Conservation (phyloP, 2,888 invertebrate species). For the Drosophila pseudotalamancana region DNA sequence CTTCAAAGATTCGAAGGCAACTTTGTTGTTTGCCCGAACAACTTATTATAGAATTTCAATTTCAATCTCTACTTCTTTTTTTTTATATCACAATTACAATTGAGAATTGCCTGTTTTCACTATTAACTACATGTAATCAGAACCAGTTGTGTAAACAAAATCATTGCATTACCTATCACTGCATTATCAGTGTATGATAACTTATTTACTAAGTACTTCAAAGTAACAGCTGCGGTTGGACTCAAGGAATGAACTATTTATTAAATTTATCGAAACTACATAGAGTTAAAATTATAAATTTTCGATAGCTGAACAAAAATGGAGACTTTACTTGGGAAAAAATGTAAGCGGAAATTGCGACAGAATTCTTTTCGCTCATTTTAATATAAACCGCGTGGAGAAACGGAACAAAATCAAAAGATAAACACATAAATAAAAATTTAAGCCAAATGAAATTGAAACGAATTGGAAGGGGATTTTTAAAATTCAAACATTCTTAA, state of each 20-base stretch:
- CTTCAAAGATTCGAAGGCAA: conserved; percentile 60
- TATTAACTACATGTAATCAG: conserved; percentile 18
- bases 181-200: conserved; percentile 44
- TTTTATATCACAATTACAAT: conserved; percentile 12
- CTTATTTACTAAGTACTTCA: conserved; percentile 71
- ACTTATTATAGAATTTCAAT: conserved; percentile 19
- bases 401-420: conserved; percentile 55
- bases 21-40: conserved; percentile 53
- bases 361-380: conserved; percentile 65
- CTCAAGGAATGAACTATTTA: conserved; percentile 20
- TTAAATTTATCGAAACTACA: conserved; percentile 36
- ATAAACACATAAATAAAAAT: conserved; percentile 70
- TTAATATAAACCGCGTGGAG: conserved; percentile 39
- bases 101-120: conserved; percentile 9
- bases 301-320: conserved; percentile 47
- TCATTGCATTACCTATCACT: conserved; percentile 48
- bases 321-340: conserved; percentile 1
- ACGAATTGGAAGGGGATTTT: conserved; percentile 29
- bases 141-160: conserved; percentile 54
- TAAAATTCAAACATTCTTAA: conserved; percentile 38
- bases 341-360: conserved; percentile 61
- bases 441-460: conserved; percentile 60
- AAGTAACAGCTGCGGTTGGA: conserved; percentile 66
- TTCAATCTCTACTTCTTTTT: conserved; percentile 19
- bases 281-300: conserved; percentile 56